A percentile compares a stretch with the other conserved stretches of the same genome.
Evolutionary conservation across 2,888 invertebrate genomes (phyloP).

Genomic region (Lycaena phlaeas): DNA sequence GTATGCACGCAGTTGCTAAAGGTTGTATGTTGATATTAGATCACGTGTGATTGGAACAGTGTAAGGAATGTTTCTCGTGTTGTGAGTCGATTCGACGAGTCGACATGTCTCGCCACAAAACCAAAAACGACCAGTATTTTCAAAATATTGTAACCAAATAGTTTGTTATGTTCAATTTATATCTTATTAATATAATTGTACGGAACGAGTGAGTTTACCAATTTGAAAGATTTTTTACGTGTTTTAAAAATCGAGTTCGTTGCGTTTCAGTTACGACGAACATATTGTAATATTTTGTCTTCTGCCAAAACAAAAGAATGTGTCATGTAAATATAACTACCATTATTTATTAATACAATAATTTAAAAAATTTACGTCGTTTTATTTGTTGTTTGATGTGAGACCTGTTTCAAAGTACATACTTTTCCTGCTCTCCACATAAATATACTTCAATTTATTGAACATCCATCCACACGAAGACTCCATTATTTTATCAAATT

Average conservation of each 20-base stretch:
- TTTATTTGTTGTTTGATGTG: slow-evolving; percentile 43
- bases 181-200: slow-evolving; percentile 11
- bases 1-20: slow-evolving; percentile 20
- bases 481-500: too few relatives aligned
- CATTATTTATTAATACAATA: slow-evolving; percentile 74
- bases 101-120: slow-evolving; percentile 21
- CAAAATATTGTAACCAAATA: slow-evolving; percentile 52
- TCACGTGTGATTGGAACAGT: slow-evolving; percentile 69
- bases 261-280: slow-evolving; percentile 41
- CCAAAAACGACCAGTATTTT: slow-evolving; percentile 68
- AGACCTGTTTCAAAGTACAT: too few relatives aligned
- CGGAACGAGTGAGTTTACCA: slow-evolving; percentile 27
- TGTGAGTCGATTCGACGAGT: slow-evolving; percentile 25
- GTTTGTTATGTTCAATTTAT: slow-evolving; percentile 33
- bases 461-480: too few relatives aligned
- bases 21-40: slow-evolving; percentile 26
- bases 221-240: slow-evolving; percentile 38
- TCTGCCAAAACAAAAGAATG: slow-evolving; percentile 73
- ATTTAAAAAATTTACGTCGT: slow-evolving; percentile 51
- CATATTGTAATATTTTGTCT: slow-evolving; percentile 66
- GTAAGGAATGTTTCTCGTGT: too few relatives aligned
- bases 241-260: slow-evolving; percentile 24
- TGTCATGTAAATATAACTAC: slow-evolving; percentile 74
- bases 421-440: too few relatives aligned
- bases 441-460: too few relatives aligned